These are phyloP conservation scores for Nasonia oneida DNA, from an alignment of 2,888 invertebrate genomes.

Conservation along the genomic window DNA sequence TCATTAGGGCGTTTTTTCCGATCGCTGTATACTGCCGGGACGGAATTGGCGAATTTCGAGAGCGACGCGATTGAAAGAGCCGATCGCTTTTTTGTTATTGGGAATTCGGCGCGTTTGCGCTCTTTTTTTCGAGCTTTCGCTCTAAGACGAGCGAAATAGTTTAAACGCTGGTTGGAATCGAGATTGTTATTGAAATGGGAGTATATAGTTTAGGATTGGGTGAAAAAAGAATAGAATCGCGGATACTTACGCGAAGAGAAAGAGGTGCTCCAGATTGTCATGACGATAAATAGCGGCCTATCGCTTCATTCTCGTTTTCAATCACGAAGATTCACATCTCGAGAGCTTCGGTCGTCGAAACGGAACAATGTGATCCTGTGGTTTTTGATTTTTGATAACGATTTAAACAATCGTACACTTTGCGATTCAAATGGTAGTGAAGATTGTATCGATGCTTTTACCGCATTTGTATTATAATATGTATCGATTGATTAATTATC, in stretches of 20 bases:
- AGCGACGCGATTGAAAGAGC: background rate
- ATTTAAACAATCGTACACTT: too few relatives aligned
- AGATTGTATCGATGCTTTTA: too few relatives aligned
- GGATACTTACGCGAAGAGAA: constrained; percentile 19
- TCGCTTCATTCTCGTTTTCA: constrained; percentile 37
- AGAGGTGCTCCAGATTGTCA: background rate
- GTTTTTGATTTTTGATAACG: background rate
- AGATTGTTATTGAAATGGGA: too few relatives aligned
- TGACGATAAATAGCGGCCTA: constrained; percentile 11
- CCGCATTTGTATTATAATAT: too few relatives aligned
- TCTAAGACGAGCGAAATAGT: background rate
- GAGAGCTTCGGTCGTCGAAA: background rate
- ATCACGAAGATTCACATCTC: background rate
- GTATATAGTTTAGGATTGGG: background rate
- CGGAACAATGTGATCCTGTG: background rate
- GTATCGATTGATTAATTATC: too few relatives aligned
- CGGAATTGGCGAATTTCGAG: constrained; percentile 2
- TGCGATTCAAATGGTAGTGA: too few relatives aligned
- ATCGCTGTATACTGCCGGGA: background rate
- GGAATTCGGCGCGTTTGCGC: background rate
- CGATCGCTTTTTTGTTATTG: background rate
- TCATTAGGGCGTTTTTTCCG: constrained; percentile 10
- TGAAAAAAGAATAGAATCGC: background rate
- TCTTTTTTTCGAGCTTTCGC: background rate
- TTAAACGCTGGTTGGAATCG: background rate